phyloP scores from a whole-genome alignment of 2,888 invertebrate genomes.

The Myopa tessellatipennis region DNA sequence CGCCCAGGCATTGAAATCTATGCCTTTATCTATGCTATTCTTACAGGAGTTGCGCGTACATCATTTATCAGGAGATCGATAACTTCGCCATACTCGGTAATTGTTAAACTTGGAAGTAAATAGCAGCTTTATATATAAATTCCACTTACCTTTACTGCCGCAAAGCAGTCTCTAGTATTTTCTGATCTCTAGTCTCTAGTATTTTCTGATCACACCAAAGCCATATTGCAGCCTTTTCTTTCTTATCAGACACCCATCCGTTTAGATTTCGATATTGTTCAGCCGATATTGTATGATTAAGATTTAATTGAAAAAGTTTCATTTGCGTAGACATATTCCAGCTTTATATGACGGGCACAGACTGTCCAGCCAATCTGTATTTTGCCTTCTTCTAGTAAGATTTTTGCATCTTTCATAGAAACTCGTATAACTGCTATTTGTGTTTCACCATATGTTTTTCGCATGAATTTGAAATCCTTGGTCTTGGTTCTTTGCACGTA shows the following conservation, averaged over 20 bases:
- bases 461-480: conserved; percentile 44
- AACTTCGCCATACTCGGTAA: background rate
- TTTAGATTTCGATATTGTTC: background rate
- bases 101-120: background rate
- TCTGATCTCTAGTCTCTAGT: background rate
- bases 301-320: background rate
- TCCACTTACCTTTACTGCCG: too few relatives aligned
- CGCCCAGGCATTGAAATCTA: background rate
- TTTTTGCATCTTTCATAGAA: background rate
- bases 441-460: conserved; percentile 35
- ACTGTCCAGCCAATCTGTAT: background rate
- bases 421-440: background rate
- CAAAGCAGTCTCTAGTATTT: background rate
- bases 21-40: background rate
- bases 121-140: background rate
- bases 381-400: background rate
- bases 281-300: background rate
- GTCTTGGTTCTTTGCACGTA: too few relatives aligned
- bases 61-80: background rate
- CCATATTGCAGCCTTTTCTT: background rate
- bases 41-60: background rate
- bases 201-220: background rate
- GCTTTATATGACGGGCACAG: background rate
- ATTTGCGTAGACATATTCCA: background rate
- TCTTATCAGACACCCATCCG: background rate